Percentiles rank a stretch among this genome's conserved stretches.
Conservation (phyloP, 2,888 invertebrate species). For the Lochmaea crataegi region DNA sequence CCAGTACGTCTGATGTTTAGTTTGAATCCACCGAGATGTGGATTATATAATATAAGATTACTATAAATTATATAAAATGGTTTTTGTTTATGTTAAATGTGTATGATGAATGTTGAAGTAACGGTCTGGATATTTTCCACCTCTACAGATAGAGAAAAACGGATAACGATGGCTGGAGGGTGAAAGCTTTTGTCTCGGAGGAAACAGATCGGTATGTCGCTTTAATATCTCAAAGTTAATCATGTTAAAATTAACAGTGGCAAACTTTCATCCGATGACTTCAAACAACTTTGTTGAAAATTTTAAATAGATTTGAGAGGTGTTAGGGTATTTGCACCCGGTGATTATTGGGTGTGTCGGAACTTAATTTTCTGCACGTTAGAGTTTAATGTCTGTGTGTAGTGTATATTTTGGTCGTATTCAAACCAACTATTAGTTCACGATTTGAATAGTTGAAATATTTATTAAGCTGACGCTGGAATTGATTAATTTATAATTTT, state of each 20-base stretch:
- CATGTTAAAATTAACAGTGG: conserved; percentile 42
- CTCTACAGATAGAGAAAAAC: neutral
- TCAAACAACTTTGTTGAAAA: conserved; percentile 42
- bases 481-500: neutral
- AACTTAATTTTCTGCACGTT: conserved; percentile 6
- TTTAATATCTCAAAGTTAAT: conserved; percentile 29
- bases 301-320: conserved; percentile 45
- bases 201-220: too few species aligned
- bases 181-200: conserved; percentile 23
- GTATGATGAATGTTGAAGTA: neutral
- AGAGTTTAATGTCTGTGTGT: neutral
- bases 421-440: neutral
- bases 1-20: too few species aligned
- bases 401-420: neutral
- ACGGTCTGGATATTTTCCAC: neutral
- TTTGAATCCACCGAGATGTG: too few species aligned
- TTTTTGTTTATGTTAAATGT: neutral
- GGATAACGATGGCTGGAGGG: conserved; percentile 11
- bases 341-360: neutral
- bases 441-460: neutral
- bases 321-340: conserved; percentile 31
- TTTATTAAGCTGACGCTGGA: neutral
- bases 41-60: too few species aligned
- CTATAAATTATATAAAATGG: too few species aligned
- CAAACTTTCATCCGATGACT: conserved; percentile 46